Base-by-base conservation (phyloP, 2,113 vertebrate genomes). In the Accipiter virgatus region DNA sequence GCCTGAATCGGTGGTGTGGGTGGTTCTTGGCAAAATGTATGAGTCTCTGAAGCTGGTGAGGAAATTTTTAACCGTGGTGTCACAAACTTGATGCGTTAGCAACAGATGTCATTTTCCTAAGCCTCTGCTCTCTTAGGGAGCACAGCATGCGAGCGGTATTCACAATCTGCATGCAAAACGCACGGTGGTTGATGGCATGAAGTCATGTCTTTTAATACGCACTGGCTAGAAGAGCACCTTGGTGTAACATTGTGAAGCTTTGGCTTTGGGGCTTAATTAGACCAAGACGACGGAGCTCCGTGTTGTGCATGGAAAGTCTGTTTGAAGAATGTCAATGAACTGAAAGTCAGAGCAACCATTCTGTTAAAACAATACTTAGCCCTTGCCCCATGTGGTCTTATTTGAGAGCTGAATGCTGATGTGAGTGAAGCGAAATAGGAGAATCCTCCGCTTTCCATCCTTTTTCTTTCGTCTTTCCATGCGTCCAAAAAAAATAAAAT, bases 31-130 rank as follows among this genome's bases (percentile, higher is more conserved):
- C 96, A 94, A 72, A 87, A 40, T 0, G 0, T 66, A 13, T 21
- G 52, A 83, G 68, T 91, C 91, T 72, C 81, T 81, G 86, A 91
- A 71, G 70, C 84, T 66, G 58, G 58, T 75, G 91, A 96, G 84
- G 95, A 94, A 85, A 93, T 95, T 95, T 95, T 95, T 87, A 93
- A 92, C 91, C 6, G 1, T 71, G 61, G 94, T 94, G 93, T 95
- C 95, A 95, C 94, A 81, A 91, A 97, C 86, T 96, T 92, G 95
- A 92, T 94, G 94, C 1, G 27, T 93, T 96, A 73, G 96, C 95
- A 96, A 86, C 96, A 97, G 93, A 96, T 97, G 93, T 95, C 83
- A 82, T 94, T 93, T 94, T 66, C 94, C 71, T 59, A 88, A 95
- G 93, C 58, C 93, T 88, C 84, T 91, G 93, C 93, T 93, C 55